Evolutionary conservation across 2,113 vertebrate species (phyloP), one percentile per base, ranked within the genome.

Genomic region (Edolisoma coerulescens): DNA sequence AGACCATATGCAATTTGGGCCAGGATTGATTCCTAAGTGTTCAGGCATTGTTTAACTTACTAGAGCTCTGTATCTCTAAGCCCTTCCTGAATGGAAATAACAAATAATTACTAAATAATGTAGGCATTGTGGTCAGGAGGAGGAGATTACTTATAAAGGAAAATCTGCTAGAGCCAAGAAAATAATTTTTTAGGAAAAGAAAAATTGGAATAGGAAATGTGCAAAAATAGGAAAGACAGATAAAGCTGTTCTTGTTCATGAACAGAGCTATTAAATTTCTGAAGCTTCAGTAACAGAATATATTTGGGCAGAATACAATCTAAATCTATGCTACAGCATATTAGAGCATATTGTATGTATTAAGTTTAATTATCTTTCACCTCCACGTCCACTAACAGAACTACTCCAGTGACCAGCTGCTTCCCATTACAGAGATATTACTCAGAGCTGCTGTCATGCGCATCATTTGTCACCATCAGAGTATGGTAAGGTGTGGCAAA

Each of bases 291-390:
- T 56, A 88, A 85, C 16, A 78, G 23, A 70, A 3, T 84, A 79
- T 74, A 64, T 74, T 81, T 63, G 54, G 41, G 50, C 30, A 84
- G 64, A 94, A 86, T 41, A 81, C 42, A 88, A 73, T 50, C 37
- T 54, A 80, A 91, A 74, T n/a, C 30, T 11, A 30, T 16, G 30
- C 33, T 52, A n/a, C 57, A 85, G 57, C 50, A 27, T 69, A 63
- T 69, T 54, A 79, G 7, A 94, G 24, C 56, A 78, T 90, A 86
- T 83, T 85, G 77, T 59, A 70, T 28, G 39, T 28, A 87, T 88
- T 86, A 86, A 44, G 42, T 78, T 90, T 91, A 80, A 94, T 80
- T 91, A 57, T 42, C 64, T 70, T 94, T 84, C 71, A 93, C 90
- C 68, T 73, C 63, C 67, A 70, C 0, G 0, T 85, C 80, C 80